Percentiles rank a stretch among this genome's conserved stretches.
Evolutionary conservation across 1,140 invertebrate genomes (phyloP).

Genomic region (Drosophila novamexicana): DNA sequence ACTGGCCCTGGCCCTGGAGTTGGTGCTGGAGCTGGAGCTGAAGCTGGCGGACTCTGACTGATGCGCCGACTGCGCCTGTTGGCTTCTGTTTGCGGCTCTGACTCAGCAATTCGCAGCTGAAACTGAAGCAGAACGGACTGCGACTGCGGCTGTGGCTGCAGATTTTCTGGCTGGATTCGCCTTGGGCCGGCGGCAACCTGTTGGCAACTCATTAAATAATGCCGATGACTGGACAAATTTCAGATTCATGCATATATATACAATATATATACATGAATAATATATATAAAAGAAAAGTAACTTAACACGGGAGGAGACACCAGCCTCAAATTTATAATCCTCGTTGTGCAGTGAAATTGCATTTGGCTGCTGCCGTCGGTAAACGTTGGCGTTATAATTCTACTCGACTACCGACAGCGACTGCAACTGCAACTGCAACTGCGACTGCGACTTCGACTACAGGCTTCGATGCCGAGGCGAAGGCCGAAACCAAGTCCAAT

Average conservation of each 20-base stretch:
- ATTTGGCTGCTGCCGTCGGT: slow-evolving; percentile 46
- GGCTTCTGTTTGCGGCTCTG: slow-evolving; percentile 81
- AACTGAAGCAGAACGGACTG: slow-evolving; percentile 43
- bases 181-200: slow-evolving; percentile 53
- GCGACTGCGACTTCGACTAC: background rate
- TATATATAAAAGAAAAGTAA: slow-evolving; percentile 68
- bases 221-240: slow-evolving; percentile 83
- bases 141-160: slow-evolving; percentile 35
- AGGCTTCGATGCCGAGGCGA: too few relatives aligned
- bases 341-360: slow-evolving; percentile 70
- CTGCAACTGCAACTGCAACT: background rate
- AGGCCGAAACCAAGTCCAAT: background rate
- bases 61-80: slow-evolving; percentile 66
- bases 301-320: slow-evolving; percentile 54
- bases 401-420: slow-evolving; percentile 41
- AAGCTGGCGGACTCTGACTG: slow-evolving; percentile 52
- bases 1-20: slow-evolving; percentile 29
- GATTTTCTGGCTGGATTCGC: slow-evolving; percentile 72
- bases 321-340: slow-evolving; percentile 68
- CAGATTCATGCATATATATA: slow-evolving; percentile 6
- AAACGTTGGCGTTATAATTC: slow-evolving; percentile 80
- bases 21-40: background rate
- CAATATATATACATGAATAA: background rate
- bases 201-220: slow-evolving; percentile 84
- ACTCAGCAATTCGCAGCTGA: slow-evolving; percentile 61